Conservation (phyloP, 2,888 invertebrate genomes). For the Drosophila fulvimacula region DNA sequence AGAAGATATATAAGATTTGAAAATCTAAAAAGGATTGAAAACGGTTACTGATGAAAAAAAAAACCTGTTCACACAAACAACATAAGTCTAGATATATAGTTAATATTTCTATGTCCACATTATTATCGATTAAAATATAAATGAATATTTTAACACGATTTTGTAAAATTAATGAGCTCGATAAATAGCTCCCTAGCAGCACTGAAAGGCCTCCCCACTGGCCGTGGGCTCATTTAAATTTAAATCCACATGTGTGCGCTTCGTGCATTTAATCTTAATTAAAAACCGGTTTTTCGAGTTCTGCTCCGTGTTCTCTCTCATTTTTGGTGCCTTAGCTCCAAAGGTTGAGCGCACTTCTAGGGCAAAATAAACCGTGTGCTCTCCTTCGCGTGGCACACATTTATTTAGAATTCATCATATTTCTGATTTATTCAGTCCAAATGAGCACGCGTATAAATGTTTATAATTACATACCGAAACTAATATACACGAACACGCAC, state of each 20-base stretch:
- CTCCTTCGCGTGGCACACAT: constrained; percentile 44
- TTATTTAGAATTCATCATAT: constrained; percentile 78
- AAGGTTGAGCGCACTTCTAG: constrained; percentile 58
- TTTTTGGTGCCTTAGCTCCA: constrained; percentile 43
- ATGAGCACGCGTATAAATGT: constrained; percentile 78
- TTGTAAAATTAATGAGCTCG: constrained; percentile 76
- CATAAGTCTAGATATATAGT: background rate
- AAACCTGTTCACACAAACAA: background rate
- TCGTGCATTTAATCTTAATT: constrained; percentile 83
- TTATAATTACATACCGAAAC: constrained; percentile 69
- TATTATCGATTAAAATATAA: constrained; percentile 72
- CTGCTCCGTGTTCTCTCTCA: constrained; percentile 38
- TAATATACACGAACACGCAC: constrained; percentile 8
- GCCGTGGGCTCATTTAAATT: constrained; percentile 68
- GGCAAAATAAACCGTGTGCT: constrained; percentile 28
- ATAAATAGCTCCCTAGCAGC: constrained; percentile 44
- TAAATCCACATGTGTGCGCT: constrained; percentile 71
- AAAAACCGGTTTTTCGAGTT: constrained; percentile 82
- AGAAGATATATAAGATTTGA: background rate
- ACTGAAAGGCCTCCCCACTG: constrained; percentile 18
- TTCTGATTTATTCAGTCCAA: constrained; percentile 77
- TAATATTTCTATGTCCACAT: constrained; percentile 19
- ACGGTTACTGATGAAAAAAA: background rate
- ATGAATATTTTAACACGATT: constrained; percentile 82
- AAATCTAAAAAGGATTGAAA: background rate